Evolutionary conservation across 1,140 invertebrate genomes (phyloP).

Genomic region (Apis laboriosa): DNA sequence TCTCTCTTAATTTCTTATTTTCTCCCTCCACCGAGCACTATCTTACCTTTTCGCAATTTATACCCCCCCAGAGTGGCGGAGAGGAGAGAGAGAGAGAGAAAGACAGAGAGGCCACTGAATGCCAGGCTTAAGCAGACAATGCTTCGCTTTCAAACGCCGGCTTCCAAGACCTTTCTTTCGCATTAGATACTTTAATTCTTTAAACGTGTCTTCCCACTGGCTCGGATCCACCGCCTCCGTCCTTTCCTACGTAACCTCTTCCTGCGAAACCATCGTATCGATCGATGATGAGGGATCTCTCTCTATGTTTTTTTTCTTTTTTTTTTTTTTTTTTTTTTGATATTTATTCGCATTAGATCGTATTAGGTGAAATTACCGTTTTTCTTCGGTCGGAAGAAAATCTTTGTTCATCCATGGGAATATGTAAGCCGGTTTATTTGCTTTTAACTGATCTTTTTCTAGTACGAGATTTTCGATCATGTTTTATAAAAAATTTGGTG

Average conservation of each 20-base stretch:
- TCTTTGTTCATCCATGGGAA: neutral
- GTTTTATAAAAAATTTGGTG: too few species aligned
- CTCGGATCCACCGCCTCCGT: constrained; percentile 42
- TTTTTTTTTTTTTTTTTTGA: too few species aligned
- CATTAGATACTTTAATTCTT: constrained; percentile 81
- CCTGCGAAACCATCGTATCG: constrained; percentile 39
- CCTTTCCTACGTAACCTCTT: constrained; percentile 17
- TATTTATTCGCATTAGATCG: too few species aligned
- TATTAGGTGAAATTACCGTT: neutral
- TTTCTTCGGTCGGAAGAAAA: too few species aligned
- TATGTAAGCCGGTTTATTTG: neutral
- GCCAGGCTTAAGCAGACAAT: constrained; percentile 80
- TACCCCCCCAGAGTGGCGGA: constrained; percentile 65
- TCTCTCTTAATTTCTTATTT: constrained; percentile 82
- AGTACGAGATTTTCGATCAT: too few species aligned
- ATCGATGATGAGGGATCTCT: neutral
- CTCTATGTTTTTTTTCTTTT: neutral
- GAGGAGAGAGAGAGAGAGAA: constrained; percentile 48
- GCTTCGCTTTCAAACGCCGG: constrained; percentile 79
- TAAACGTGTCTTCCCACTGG: constrained; percentile 73
- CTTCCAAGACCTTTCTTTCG: constrained; percentile 79
- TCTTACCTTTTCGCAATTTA: constrained; percentile 76
- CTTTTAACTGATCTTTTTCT: too few species aligned
- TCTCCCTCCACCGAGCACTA: constrained; percentile 72
- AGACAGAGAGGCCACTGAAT: constrained; percentile 74